Evolutionary conservation across 2,888 invertebrate species (phyloP).

Genomic region (Nemurella pictetii): DNA sequence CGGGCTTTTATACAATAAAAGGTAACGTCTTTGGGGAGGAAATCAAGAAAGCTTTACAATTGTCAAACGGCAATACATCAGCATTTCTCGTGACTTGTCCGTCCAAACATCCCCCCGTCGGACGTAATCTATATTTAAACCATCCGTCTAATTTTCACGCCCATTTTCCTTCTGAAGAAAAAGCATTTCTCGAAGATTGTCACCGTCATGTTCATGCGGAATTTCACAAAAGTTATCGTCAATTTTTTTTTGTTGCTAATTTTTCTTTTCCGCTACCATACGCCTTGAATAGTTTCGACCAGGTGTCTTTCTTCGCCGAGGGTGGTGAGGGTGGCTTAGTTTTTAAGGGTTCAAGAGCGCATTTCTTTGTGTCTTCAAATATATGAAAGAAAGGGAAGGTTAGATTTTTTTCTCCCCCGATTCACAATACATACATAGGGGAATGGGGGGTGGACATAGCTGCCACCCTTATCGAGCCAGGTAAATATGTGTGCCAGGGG

Average conservation of each 20-base stretch:
- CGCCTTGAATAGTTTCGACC: constrained; percentile 3
- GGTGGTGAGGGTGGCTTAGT: constrained; percentile 23
- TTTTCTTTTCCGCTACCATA: constrained; percentile 32
- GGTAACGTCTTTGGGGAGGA: background rate
- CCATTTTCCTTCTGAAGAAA: constrained; percentile 1
- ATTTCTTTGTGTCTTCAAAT: constrained; percentile 3
- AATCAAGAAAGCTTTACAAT: background rate
- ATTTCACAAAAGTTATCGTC: background rate
- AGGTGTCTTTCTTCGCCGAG: constrained; percentile 21
- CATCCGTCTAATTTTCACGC: constrained; percentile 10
- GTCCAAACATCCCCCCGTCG: background rate
- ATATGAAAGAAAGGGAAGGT: constrained; percentile 27
- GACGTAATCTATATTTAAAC: background rate
- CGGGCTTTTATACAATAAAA: background rate
- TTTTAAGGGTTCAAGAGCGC: constrained; percentile 10
- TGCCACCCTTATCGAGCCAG: constrained; percentile 13
- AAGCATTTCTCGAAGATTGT: background rate
- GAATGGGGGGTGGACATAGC: background rate
- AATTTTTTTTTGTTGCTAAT: constrained; percentile 27
- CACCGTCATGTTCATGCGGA: background rate
- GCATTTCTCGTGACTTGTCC: background rate
- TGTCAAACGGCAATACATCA: background rate
- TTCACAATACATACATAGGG: background rate
- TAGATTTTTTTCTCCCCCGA: background rate
- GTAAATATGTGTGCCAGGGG: constrained; percentile 25